Base-by-base conservation (phyloP, 2,797 vertebrate species). In the Sarcophilus harrisii region DNA sequence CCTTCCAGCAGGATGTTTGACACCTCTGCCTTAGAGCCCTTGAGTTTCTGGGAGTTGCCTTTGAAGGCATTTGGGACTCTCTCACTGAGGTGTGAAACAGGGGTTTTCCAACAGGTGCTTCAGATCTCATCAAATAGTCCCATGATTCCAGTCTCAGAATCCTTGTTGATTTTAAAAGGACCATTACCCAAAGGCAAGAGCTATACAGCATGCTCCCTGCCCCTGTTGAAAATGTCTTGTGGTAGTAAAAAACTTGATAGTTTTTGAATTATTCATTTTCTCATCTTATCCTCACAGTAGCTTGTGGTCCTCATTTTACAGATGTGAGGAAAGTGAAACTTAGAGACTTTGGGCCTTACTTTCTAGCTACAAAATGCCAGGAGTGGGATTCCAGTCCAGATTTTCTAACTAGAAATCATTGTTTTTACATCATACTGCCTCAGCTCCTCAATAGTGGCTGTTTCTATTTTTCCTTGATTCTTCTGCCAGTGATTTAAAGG, bases 91-190 rank as follows among this genome's bases (percentile, higher is more conserved):
- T 57, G 28, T 5, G 27, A 62, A 58, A 45, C 57, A 55, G 52
- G 6, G 18, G 27, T 81, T 58, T 93, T 55, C 54, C 91, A 21
- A 29, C 29, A 45, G 52, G 27, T 52, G 16, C 52, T 94, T 92
- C 29, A 32, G 57, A 81, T 57, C 16, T 32, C 52, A 91, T 55
- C 55, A 27, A 24, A 38, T 29, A 62, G 57, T 29, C 4, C 13
- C 0, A 0, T 52, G 27, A 32, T 5, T 58, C 45, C 16, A 1
- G 49, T 90, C 60, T 90, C 29, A 28, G 57, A 27, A 5, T 59
- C 94, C n/a, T 28, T 38, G 8, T 38, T 59, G 62, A 29, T 16
- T 66, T 95, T 38, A 58, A 12, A 95, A 94, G 92, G 57, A 8
- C n/a, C 38, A 0, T 14, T n/a, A 0, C 30, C 55, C 3, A 14